Percentiles rank a stretch among this genome's conserved stretches.
phyloP scores from a whole-genome alignment of 2,797 vertebrate genomes.

The Crax fasciolata region DNA sequence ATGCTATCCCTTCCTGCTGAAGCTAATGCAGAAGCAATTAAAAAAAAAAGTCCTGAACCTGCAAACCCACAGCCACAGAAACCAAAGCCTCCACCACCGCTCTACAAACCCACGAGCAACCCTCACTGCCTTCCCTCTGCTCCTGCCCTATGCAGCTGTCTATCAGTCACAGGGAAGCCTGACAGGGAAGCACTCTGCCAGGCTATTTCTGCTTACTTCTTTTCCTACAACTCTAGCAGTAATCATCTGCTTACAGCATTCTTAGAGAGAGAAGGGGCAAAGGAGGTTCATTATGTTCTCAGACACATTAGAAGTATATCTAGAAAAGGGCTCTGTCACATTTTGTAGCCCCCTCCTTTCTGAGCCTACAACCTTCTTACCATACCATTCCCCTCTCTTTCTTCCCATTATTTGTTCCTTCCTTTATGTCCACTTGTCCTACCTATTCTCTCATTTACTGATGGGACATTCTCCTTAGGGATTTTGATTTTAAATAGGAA shows the following conservation, averaged over 20 bases:
- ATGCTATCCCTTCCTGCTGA: neutral
- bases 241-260: neutral
- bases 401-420: neutral
- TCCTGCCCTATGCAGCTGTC: neutral
- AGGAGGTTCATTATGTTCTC: neutral
- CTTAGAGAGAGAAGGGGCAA: neutral
- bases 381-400: neutral
- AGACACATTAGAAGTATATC: neutral
- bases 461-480: neutral
- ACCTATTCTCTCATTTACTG: neutral
- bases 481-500: neutral
- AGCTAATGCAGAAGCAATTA: neutral
- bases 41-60: neutral
- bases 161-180: neutral
- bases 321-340: neutral
- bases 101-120: neutral
- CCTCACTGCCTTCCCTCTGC: neutral
- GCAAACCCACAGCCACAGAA: neutral
- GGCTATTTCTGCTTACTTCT: neutral
- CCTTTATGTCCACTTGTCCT: neutral
- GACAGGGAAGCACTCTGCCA: neutral
- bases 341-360: neutral
- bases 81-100: neutral
- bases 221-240: neutral
- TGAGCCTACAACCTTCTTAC: neutral